A percentile compares a stretch with the other conserved stretches of the same genome.
Conservation (phyloP, 37 sponge, comb jelly and placozoan genomes). For the Tethya wilhelma region DNA sequence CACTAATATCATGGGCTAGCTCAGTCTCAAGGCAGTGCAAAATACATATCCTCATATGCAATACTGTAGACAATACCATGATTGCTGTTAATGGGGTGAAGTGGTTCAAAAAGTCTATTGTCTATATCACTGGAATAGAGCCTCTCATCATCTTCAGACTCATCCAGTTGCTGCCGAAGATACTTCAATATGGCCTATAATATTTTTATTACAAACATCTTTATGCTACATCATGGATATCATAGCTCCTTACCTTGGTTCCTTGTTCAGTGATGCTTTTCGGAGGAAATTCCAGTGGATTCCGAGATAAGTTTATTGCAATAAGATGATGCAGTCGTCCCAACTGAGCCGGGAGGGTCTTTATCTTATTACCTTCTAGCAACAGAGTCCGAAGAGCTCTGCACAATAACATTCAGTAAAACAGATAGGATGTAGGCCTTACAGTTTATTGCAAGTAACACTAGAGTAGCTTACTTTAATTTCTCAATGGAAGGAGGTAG, state of each 20-base stretch:
- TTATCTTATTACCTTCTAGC: conserved; percentile 77
- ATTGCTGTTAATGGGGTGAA: background rate
- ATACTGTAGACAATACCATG: background rate
- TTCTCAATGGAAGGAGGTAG: conserved; percentile 65
- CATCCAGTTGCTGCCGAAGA: background rate
- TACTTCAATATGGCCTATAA: conserved; percentile 48
- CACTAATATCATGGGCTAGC: too few species aligned
- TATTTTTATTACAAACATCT: too few species aligned
- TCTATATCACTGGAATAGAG: background rate
- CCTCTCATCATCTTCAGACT: background rate
- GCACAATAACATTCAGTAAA: background rate
- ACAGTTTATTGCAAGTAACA: background rate
- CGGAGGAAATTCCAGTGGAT: conserved; percentile 81
- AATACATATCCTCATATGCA: too few species aligned
- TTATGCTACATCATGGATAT: background rate
- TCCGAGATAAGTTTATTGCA: conserved; percentile 68
- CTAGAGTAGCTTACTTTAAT: conserved; percentile 45
- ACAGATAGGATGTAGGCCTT: background rate
- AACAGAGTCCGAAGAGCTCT: conserved; percentile 66
- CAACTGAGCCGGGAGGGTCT: conserved; percentile 69
- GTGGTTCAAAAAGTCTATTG: background rate
- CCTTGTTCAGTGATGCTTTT: conserved; percentile 58
- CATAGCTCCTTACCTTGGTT: conserved; percentile 33
- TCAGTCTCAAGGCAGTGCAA: too few species aligned
- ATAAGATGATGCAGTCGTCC: conserved; percentile 61